Evolutionary conservation across 2,113 vertebrate species (phyloP), one percentile per base, ranked within the genome.

Genomic region (Platichthys stellatus): DNA sequence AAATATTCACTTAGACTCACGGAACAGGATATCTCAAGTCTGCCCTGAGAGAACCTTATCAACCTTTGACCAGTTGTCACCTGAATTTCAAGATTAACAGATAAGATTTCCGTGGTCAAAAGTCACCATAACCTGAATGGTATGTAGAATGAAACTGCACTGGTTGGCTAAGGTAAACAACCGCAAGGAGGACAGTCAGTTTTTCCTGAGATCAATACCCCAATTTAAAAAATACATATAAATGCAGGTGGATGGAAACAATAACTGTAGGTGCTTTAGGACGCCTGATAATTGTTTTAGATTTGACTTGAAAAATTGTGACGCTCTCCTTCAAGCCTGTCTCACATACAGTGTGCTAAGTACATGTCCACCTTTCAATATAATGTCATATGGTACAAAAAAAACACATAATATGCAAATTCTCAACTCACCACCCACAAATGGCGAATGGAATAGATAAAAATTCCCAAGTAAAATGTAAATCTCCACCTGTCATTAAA

Each of bases 381-480:
- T 51, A 17, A 1, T 23, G 12, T 31, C 3, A 64, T n/a, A 31
- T 9, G 45, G 18, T 49, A 20, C 24, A 65, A 60, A 43, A 2
- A 18, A 51, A 51, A 17, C 1, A 20, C 9, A 54, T n/a, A 7
- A 21, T n/a, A n/a, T 54, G 0, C 1, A 49, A 20, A 65, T 83
- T 35, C 45, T 40, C 58, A 72, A 82, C 97, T 96, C 91, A 98
- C 97, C 96, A 81, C 92, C 97, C 96, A 97, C 72, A 98, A 92
- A 92, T 96, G 94, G 78, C 84, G 89, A 90, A 98, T 81, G 83
- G 95, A 96, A 78, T 97, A 98, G 79, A 93, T 96, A 92, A 98
- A 97, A 88, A 97, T 93, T 74, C 95, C 96, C 82, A 97, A 91
- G 88, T 94, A 96, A 95, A 97, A 98, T 53, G 96, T 96, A 90